These are phyloP conservation scores for Archips crataeganus DNA, from an alignment of 2,888 invertebrate genomes.

Conservation along the genomic window DNA sequence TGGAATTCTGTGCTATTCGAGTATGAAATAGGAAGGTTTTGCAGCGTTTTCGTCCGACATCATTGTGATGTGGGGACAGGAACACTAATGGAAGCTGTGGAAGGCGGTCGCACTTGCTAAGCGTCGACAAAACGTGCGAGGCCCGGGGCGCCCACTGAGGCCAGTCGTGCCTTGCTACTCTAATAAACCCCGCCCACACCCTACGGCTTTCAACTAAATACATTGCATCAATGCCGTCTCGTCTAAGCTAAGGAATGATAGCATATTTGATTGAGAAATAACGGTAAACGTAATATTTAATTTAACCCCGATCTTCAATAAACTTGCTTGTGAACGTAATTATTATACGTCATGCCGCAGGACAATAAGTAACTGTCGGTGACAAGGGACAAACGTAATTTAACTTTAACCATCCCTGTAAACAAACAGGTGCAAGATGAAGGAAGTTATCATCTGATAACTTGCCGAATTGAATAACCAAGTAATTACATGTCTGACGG, in stretches of 20 bases:
- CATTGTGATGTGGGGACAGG: slow-evolving; percentile 47
- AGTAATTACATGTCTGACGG: slow-evolving; percentile 25
- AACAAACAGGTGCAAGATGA: slow-evolving; percentile 50
- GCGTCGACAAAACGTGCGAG: slow-evolving; percentile 16
- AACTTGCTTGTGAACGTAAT: slow-evolving; percentile 48
- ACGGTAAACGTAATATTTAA: neutral
- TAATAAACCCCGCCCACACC: neutral
- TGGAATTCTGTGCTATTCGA: slow-evolving; percentile 43
- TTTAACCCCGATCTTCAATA: slow-evolving; percentile 18
- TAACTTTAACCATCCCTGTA: slow-evolving; percentile 55
- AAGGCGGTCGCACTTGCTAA: slow-evolving; percentile 39
- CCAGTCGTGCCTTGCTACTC: neutral
- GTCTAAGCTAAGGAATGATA: neutral
- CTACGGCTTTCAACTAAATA: neutral
- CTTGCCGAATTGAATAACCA: slow-evolving; percentile 32
- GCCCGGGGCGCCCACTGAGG: neutral
- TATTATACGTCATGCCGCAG: slow-evolving; percentile 55
- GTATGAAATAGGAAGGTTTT: slow-evolving; percentile 50
- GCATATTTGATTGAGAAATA: neutral
- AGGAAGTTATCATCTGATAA: slow-evolving; percentile 39
- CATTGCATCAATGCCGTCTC: neutral
- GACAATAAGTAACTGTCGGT: slow-evolving; percentile 56
- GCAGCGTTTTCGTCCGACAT: slow-evolving; percentile 47
- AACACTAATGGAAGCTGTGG: slow-evolving; percentile 52
- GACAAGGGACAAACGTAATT: slow-evolving; percentile 56